Evolutionary conservation across 1,140 invertebrate genomes (phyloP), one percentile per base, ranked within the genome.

Genomic region (Diachasmimorpha longicaudata): DNA sequence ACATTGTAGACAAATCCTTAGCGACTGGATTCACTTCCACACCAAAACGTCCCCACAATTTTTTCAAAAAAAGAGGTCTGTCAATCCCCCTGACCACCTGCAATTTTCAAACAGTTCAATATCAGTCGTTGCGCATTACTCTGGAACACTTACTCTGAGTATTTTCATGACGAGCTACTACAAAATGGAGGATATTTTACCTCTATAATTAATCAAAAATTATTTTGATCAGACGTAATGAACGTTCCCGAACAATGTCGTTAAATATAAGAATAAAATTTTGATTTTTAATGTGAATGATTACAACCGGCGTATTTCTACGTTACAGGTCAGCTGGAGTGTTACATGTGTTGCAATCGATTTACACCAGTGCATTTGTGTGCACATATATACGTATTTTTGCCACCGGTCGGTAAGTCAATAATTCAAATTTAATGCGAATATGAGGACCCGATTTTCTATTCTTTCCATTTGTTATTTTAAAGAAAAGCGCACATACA

Each of bases 1-100:
- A 74, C 77, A 78, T 74, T 31, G 16, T 74, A 14, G 66, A 74
- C 66, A n/a, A 72, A 70, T 11, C 55, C 74, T 23, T 63, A 31
- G 4, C 0, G 1, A 6, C 9, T 11, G 5, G 25, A 25, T 4
- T 25, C 19, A 63, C 4, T 25, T 1, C 10, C 10, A 19, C 16
- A 31, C 10, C 11, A 63, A 63, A 63, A 1, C 19, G 0, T 48
- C 74, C 48, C 67, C 70, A 25, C 58, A 80, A 10, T 52, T 77
- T 16, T 6, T 9, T 19, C n/a, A n/a, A 52, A 52, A 52, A 4
- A 19, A 52, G 14, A 19, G 16, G 19, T 16, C 14, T 52, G 48
- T 39, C 58, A 63, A 63, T 11, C 4, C 19, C 19, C 8, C 3
- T 21, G 19, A 58, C 16, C 14, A 58, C 52, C 58, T 63, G 58